Percentiles rank a stretch among this genome's conserved stretches.
These are phyloP conservation scores for Lamproptera curius DNA, from an alignment of 2,888 invertebrate species.

Conservation along the genomic window DNA sequence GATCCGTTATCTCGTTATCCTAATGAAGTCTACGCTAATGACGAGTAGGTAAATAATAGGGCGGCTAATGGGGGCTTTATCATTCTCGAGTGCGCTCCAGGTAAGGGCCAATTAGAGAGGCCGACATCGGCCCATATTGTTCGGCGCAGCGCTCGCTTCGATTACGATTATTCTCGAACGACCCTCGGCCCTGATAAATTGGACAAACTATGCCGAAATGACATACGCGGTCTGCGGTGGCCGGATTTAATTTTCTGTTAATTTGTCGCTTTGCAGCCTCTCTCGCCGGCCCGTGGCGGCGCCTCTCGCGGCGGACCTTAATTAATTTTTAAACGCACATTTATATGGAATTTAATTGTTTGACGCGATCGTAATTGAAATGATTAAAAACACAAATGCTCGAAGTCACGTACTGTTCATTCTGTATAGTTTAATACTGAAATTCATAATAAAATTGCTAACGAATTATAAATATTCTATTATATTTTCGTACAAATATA, in stretches of 20 bases:
- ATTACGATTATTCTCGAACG: slow-evolving; percentile 76
- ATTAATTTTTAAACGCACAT: slow-evolving; percentile 25
- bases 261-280: slow-evolving; percentile 46
- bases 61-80: slow-evolving; percentile 78
- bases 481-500: no score
- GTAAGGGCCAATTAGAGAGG: slow-evolving; percentile 78
- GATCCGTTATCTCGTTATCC: slow-evolving; percentile 78
- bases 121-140: slow-evolving; percentile 77
- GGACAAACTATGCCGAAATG: slow-evolving; percentile 75
- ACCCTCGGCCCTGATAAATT: slow-evolving; percentile 73
- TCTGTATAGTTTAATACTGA: no score
- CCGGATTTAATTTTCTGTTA: slow-evolving; percentile 61
- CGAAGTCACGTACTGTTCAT: no score
- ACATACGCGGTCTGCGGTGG: slow-evolving; percentile 62
- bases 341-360: slow-evolving; percentile 16
- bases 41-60: slow-evolving; percentile 79
- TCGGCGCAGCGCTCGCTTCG: slow-evolving; percentile 71
- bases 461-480: no score
- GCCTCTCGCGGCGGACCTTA: slow-evolving; percentile 26
- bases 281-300: slow-evolving; percentile 25
- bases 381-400: slow-evolving; percentile 12
- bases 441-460: no score
- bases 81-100: slow-evolving; percentile 78
- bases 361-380: slow-evolving; percentile 11
- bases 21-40: slow-evolving; percentile 79